Base-by-base conservation (phyloP, 2,888 invertebrate species). In the Meteorus colon region DNA sequence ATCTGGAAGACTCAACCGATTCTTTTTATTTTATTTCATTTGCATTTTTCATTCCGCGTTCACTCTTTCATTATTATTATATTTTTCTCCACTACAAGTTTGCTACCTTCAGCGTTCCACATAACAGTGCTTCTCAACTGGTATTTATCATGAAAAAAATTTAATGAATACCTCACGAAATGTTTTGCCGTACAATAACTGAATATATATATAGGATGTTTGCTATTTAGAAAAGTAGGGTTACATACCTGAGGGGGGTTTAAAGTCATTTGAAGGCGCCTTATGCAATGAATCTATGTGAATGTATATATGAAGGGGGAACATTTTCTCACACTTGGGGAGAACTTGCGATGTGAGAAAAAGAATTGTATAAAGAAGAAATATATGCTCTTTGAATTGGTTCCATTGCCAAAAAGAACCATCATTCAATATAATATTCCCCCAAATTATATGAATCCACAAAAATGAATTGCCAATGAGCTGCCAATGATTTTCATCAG, bases 51-150 rank as follows among this genome's bases (percentile, higher is more conserved):
- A 45, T 34, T 62, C 37, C 41, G 8, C 41, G 12, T 41, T 37
- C 14, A 6, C n/a, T 45, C 37, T 55, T 12, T 67, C 27, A 75
- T 62, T 75, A 62, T n/a, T 70, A 12, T 51, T 34, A 29, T 63
- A 5, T 63, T 63, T 74, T 55, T 24, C 19, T 55, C 24, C n/a
- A 29, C 55, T 60, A 59, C 41, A 16, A 31, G n/a, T 76, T 4
- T 8, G 62, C 27, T 73, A 29, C 19, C 73, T 31, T 14, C 65
- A 19, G 19, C 55, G 55, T 55, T 55, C 55, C 55, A 55, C 55
- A 24, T 6, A 8, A 19, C 55, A 69, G 69, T 55, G 27, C 14
- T 37, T 67, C 67, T 41, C 37, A 67, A 45, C 41, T 67, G 24
- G 67, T 67, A n/a, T 55, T 55, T 24, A 41, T 19, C 4, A 34